Conservation (phyloP, 2,113 vertebrate genomes). For the Pseudonaja textilis region DNA sequence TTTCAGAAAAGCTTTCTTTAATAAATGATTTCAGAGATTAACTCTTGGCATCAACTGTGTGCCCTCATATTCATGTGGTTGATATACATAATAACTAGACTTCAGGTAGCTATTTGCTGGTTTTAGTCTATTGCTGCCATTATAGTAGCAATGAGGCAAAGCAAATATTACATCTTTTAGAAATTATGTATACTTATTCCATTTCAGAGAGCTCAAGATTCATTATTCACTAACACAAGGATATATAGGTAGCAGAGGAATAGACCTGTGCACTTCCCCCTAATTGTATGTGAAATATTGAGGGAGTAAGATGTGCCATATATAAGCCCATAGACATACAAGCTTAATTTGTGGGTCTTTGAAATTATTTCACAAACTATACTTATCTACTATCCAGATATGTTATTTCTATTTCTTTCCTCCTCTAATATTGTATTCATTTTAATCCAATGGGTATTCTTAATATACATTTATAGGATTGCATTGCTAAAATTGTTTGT, state of each 20-base stretch:
- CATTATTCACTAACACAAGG: neutral
- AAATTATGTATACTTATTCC: conserved; percentile 40
- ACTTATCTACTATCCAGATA: neutral
- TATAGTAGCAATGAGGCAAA: conserved; percentile 34
- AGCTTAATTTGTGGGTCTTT: neutral
- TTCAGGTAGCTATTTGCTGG: neutral
- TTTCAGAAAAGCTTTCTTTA: conserved; percentile 26
- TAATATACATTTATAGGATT: neutral
- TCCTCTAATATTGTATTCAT: neutral
- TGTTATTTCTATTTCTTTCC: neutral
- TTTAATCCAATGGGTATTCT: neutral
- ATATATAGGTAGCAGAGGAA: neutral
- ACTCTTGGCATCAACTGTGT: neutral
- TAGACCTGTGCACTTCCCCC: neutral
- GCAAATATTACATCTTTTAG: conserved; percentile 1
- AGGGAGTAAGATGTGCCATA: neutral
- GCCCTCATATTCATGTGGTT: conserved; percentile 19
- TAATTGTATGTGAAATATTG: neutral
- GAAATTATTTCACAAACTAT: neutral
- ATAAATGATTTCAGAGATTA: conserved; percentile 14
- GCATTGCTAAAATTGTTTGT: neutral
- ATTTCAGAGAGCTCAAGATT: conserved; percentile 38
- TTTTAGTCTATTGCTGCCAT: conserved; percentile 4
- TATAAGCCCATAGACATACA: neutral
- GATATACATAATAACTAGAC: fast-evolving